Base-by-base conservation (phyloP, 2,797 vertebrate genomes). In the Chlorospingus semifuscus region DNA sequence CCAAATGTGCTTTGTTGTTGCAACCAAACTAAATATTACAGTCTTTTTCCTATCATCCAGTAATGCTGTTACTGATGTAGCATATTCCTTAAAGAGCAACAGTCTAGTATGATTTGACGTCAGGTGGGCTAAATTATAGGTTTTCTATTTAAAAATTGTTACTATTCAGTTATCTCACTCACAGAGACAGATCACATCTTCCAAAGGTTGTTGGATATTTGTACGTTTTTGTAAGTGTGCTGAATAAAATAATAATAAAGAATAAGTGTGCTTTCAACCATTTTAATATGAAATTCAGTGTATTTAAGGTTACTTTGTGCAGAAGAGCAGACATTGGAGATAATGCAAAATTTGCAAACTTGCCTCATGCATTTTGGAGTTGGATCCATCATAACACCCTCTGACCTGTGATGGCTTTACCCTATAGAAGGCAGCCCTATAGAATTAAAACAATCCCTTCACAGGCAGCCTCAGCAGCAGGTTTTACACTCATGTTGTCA, bases 1-100 rank as follows among this genome's bases (percentile, higher is more conserved):
- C 96, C 95, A 97, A 97, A 97, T 94, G 96, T 91, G 66, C 65
- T 95, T 96, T 97, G 97, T 94, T 97, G 78, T 94, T 96, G 85
- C 89, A 98, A 95, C 81, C 92, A 88, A 98, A 97, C 93, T 94
- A 97, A 97, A 97, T 91, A 97, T 96, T 96, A 96, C 85, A 86
- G 65, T 84, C 90, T 96, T 95, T 94, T 94, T 93, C 82, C 89
- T 96, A 89, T 95, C 90, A 94, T 80, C 63, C 91, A 95, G 89
- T 96, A 97, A 97, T 87, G 88, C 87, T 81, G 75, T 90, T 96
- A 93, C 94, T 95, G 94, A 72, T 78, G 69, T 70, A 89, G 66
- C 83, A 42, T 71, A 78, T 96, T 95, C 95, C 92, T 97, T 96
- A 94, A 97, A 97, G 76, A 90, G 80, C 59, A 95, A 75, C 60